These are phyloP conservation scores for Gnatocerus cornutus DNA, from an alignment of 2,888 invertebrate species.

Conservation along the genomic window DNA sequence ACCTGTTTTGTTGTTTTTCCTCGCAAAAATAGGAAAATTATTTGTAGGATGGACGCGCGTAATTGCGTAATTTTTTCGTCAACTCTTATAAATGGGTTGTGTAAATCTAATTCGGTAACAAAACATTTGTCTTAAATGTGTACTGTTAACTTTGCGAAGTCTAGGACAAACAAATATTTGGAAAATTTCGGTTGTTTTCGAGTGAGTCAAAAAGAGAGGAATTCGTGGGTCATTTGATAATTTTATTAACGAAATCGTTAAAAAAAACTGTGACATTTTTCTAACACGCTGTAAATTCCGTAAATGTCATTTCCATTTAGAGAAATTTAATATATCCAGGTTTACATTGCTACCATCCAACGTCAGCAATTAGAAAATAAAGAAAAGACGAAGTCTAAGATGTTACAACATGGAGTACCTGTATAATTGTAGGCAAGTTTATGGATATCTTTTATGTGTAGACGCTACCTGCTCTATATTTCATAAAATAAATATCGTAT, in stretches of 20 bases:
- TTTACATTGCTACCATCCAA: no score
- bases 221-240: background rate
- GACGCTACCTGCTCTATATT: no score
- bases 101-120: background rate
- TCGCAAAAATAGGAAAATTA: background rate
- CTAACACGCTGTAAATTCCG: background rate
- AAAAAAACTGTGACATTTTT: background rate
- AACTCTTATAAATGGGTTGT: background rate
- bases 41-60: background rate
- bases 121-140: constrained; percentile 6
- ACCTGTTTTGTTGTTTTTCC: constrained; percentile 20
- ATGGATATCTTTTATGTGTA: no score
- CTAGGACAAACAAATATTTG: background rate
- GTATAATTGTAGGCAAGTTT: no score
- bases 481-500: no score
- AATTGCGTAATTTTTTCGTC: constrained; percentile 12
- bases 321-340: background rate
- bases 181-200: background rate
- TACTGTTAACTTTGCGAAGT: background rate
- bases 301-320: constrained; percentile 3
- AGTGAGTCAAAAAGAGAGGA: background rate
- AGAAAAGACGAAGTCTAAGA: no score
- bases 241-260: background rate
- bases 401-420: no score
- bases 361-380: no score